Evolutionary conservation across 2,888 invertebrate genomes (phyloP), one percentile per base, ranked within the genome.

Genomic region (Drepana falcataria): DNA sequence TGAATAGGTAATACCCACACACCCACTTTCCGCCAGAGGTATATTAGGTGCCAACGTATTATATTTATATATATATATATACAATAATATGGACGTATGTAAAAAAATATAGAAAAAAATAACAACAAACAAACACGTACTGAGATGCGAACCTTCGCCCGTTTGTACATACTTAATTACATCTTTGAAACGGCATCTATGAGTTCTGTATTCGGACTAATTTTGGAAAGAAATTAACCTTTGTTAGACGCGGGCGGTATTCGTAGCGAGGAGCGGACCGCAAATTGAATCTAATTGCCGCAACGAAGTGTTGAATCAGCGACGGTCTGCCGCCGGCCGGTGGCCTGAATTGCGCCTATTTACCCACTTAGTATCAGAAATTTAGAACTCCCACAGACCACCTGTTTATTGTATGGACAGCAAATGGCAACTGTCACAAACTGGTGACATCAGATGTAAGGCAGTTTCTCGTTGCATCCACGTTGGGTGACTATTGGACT

Each of bases 281-380:
- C 83, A 87, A 90, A 90, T 90, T 88, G 87, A 83, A 83, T 83
- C 88, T 90, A 89, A 90, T 90, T 90, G 90, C 87, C 82, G 76
- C 85, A 88, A 88, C 83, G 83, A 88, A 88, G 89, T 86, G 89
- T 87, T 86, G 90, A 89, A 88, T 88, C 86, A 87, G 88, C 77
- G 79, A 65, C 75, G 73, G 67, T 64, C 69, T 66, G 65, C 68
- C 51, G 47, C 5, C 48, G 47, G 53, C n/a, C 76, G 71, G 71
- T 80, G 87, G 80, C 85, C 89, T 85, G 81, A 88, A 90, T 89
- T 86, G 81, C 72, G 68, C 81, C 83, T 83, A 88, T 89, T 89
- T 88, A 85, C 86, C 79, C 85, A 87, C 81, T 87, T 85, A 83
- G 76, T 81, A 83, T 72, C 76, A 75, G 69, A 76, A 73, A 71